A percentile compares a stretch with the other conserved stretches of the same genome.
phyloP scores from a whole-genome alignment of 2,797 vertebrate genomes.

The Schizopygopsis pylzovi region DNA sequence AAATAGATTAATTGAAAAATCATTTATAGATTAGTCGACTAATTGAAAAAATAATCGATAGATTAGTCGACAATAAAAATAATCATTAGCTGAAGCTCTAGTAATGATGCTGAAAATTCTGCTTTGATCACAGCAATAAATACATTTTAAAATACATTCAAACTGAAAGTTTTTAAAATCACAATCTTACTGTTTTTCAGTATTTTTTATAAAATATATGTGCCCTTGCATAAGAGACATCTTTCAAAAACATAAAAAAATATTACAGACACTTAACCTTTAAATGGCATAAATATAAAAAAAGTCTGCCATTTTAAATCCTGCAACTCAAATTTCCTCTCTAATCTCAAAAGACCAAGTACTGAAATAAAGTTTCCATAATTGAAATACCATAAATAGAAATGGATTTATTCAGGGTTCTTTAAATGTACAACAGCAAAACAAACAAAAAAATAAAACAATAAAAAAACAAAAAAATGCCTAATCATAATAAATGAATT shows the following conservation, averaged over 20 bases:
- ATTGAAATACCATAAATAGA: background rate
- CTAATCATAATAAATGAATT: background rate
- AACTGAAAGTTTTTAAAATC: background rate
- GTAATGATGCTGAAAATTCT: background rate
- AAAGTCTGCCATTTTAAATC: too few species aligned
- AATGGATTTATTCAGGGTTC: background rate
- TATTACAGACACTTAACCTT: too few species aligned
- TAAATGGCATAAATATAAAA: too few species aligned
- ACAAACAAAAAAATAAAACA: too few species aligned
- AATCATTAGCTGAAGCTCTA: too few species aligned
- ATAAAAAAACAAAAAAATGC: background rate
- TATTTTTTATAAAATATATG: background rate
- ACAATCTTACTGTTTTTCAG: background rate
- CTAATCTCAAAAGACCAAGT: background rate
- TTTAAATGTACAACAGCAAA: background rate
- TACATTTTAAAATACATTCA: background rate
- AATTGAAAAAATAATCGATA: too few species aligned
- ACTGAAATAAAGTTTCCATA: background rate
- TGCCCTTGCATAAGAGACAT: background rate
- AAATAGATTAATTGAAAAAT: too few species aligned
- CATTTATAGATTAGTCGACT: too few species aligned
- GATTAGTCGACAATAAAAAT: too few species aligned
- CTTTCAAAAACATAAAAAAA: background rate
- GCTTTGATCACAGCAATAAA: background rate
- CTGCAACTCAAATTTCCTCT: too few species aligned